A percentile compares a stretch with the other conserved stretches of the same genome.
These are phyloP conservation scores for Chionis minor DNA, from an alignment of 2,113 vertebrate species.

Conservation along the genomic window DNA sequence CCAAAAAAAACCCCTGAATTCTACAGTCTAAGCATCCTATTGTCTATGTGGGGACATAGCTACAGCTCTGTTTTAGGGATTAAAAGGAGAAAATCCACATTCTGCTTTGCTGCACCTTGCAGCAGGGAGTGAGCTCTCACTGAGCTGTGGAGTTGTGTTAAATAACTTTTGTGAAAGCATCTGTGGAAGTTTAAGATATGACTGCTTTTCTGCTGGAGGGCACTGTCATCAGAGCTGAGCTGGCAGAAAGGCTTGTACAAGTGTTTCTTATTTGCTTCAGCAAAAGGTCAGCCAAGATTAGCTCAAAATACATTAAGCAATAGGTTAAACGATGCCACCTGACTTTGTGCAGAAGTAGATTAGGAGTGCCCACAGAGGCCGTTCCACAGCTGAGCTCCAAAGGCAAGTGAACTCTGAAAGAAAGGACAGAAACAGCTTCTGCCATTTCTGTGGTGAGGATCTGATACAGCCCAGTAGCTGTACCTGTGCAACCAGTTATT, in stretches of 20 bases:
- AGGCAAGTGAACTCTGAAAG: neutral
- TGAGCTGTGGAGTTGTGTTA: neutral
- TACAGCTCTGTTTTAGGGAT: neutral
- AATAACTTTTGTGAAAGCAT: neutral
- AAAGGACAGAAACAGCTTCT: neutral
- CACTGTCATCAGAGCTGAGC: neutral
- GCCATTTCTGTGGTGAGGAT: neutral
- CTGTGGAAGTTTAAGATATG: neutral
- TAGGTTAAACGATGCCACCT: neutral
- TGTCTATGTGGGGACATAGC: neutral
- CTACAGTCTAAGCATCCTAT: neutral
- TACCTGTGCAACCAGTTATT: neutral
- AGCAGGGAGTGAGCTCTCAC: neutral
- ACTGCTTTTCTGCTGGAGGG: conserved; percentile 22
- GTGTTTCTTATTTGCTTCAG: conserved; percentile 3
- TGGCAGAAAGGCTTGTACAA: neutral
- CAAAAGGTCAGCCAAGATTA: conserved; percentile 23
- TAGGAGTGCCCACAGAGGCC: neutral
- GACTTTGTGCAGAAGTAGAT: neutral
- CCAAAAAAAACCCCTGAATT: neutral
- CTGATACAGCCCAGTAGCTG: neutral
- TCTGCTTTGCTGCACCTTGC: neutral
- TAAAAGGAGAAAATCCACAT: neutral
- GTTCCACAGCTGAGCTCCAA: neutral
- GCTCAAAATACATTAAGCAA: neutral